Conservation (phyloP, 2,888 invertebrate species). For the Pterostichus madidus region DNA sequence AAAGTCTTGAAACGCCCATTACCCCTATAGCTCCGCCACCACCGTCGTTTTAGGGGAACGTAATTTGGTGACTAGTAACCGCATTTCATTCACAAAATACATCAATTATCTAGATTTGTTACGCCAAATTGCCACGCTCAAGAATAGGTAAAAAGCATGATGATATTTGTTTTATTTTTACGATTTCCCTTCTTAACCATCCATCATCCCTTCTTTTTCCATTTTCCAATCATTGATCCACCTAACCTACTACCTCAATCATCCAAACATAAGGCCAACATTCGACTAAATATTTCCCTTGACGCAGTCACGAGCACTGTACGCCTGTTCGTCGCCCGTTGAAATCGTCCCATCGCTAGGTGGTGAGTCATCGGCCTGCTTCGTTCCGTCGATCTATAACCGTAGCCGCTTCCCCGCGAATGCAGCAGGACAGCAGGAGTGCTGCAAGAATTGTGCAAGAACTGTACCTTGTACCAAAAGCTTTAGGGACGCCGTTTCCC, state of each 20-base stretch:
- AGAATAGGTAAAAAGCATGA: too few species aligned
- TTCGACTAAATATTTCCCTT: constrained; percentile 42
- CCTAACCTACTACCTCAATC: not conserved
- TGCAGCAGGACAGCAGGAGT: not conserved
- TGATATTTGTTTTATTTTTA: too few species aligned
- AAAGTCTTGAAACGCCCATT: too few species aligned
- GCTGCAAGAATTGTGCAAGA: constrained; percentile 8
- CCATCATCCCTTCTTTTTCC: not conserved
- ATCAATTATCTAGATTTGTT: too few species aligned
- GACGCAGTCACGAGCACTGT: constrained; percentile 1
- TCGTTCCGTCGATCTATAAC: constrained; percentile 26
- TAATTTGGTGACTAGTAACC: too few species aligned
- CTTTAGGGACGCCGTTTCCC: constrained; percentile 10
- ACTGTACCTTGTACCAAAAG: constrained; percentile 2
- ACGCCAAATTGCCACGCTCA: too few species aligned
- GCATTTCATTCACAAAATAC: too few species aligned
- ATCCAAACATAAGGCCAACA: not conserved
- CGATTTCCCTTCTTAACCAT: not conserved
- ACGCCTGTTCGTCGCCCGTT: not conserved
- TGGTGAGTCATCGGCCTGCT: constrained; percentile 36
- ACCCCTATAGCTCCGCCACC: too few species aligned
- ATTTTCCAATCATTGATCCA: not conserved
- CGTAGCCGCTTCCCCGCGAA: not conserved
- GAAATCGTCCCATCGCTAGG: constrained; percentile 7
- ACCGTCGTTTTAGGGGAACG: too few species aligned